Evolutionary conservation across 2,888 invertebrate genomes (phyloP).

Genomic region (Lochmaea capreae): DNA sequence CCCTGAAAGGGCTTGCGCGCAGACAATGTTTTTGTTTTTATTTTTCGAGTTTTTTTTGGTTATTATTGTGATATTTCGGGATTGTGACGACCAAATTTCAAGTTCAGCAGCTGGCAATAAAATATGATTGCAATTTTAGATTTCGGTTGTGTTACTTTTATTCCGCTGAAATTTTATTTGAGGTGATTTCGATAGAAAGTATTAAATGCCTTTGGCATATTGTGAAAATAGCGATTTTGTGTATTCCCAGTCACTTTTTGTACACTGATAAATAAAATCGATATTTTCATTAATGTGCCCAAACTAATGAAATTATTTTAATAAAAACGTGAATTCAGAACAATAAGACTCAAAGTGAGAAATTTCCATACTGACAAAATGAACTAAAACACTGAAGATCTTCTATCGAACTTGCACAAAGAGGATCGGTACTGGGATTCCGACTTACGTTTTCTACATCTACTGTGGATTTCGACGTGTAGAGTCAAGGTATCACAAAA

Average conservation of each 20-base stretch:
- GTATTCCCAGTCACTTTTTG: neutral
- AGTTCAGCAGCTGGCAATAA: slow-evolving; percentile 7
- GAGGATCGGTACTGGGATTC: too few species aligned
- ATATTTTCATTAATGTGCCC: too few species aligned
- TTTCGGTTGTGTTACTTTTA: neutral
- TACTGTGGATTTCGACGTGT: too few species aligned
- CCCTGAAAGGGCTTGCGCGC: slow-evolving; percentile 48
- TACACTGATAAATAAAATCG: neutral
- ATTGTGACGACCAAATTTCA: neutral
- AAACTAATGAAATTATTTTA: too few species aligned
- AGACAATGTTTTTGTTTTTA: slow-evolving; percentile 31
- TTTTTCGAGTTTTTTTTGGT: slow-evolving; percentile 21
- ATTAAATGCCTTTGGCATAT: neutral
- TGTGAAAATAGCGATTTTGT: neutral
- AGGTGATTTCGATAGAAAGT: neutral
- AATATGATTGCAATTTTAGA: neutral
- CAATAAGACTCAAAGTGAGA: too few species aligned
- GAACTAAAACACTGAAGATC: too few species aligned
- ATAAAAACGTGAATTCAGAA: too few species aligned
- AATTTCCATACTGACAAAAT: too few species aligned
- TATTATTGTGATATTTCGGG: neutral
- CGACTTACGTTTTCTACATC: too few species aligned
- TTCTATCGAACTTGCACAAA: too few species aligned
- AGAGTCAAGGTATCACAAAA: too few species aligned
- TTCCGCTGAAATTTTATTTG: neutral